Conservation (phyloP, 2,113 vertebrate species). For the Nothocercus nigrocapillus region DNA sequence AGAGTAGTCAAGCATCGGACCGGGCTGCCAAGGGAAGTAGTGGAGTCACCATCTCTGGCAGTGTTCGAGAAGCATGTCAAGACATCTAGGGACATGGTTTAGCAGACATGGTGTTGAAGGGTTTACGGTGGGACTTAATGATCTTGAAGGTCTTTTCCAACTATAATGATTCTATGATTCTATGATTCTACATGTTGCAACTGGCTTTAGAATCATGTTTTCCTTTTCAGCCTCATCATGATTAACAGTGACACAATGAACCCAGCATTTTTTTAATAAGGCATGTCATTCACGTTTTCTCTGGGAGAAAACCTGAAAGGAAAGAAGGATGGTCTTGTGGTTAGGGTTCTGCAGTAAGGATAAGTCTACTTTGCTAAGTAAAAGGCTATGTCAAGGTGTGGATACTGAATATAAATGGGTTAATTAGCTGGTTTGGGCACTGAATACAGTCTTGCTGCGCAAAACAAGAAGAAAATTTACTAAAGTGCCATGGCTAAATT, state of each 20-base stretch:
- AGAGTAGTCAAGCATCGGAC: too few species aligned
- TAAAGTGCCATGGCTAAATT: background rate
- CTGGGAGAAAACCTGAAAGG: background rate
- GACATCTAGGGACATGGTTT: too few species aligned
- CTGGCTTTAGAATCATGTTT: background rate
- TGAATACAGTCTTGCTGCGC: background rate
- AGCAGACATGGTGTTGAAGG: too few species aligned
- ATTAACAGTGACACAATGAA: background rate
- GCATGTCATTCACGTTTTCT: background rate
- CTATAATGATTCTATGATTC: too few species aligned
- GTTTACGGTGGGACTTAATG: too few species aligned
- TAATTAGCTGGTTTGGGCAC: background rate
- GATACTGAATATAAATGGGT: background rate
- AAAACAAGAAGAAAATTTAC: background rate
- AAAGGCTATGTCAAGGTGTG: background rate
- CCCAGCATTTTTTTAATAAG: background rate
- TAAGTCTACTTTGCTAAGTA: background rate
- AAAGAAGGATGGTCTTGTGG: slow-evolving; percentile 7
- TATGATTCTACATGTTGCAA: background rate
- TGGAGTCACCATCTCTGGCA: too few species aligned
- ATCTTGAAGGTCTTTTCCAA: too few species aligned
- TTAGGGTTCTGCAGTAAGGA: background rate
- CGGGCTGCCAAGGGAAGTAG: too few species aligned
- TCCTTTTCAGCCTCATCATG: background rate
- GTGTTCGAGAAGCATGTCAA: too few species aligned